Evolutionary conservation across 2,113 vertebrate species (phyloP), one percentile per base, ranked within the genome.

Genomic region (Xenopus borealis): DNA sequence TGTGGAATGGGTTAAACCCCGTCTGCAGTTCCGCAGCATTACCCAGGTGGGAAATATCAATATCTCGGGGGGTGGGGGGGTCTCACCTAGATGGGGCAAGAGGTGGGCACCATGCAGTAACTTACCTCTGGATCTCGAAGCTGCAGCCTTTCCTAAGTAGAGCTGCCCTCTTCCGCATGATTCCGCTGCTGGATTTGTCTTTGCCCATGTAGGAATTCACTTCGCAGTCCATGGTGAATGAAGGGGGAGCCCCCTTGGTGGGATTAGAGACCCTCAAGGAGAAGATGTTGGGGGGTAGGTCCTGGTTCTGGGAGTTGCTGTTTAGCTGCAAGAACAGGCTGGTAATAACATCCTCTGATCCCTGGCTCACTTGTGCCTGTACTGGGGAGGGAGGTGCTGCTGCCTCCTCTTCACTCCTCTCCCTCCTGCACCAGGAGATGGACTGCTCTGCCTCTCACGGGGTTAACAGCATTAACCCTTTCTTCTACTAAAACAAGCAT

Each of bases 121-220:
- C 84, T 72, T 85, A 93, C 92, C 92, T 93, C 79, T 89, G 92
- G 62, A 93, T 93, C 85, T 93, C 91, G 78, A 93, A 93, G 85
- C 92, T 93, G 88, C 92, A 93, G 66, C 92, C 92, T 80, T 93
- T 93, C 80, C 92, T 87, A 66, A 93, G 88, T 66, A 93, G 87
- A 78, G 90, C 68, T 1, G 92, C 92, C 87, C 92, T 90, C 81
- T 92, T 93, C 81, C 91, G 86, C 91, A 92, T 92, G 84, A 90
- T 88, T 78, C 23, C 23, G 3, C 81, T 69, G 53, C 14, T 55
- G 18, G 61, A 71, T 83, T 91, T 92, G 82, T 91, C 89, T 81
- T 87, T 89, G 77, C 90, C 90, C 79, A 90, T 85, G 88, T 91
- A 90, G 79, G 87, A 83, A 87, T 91, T 89, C 86, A 91, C 88